Percentiles rank a stretch among this genome's conserved stretches.
These are phyloP conservation scores for Centruroides vittatus DNA, from an alignment of 1,140 invertebrate genomes.

Conservation along the genomic window DNA sequence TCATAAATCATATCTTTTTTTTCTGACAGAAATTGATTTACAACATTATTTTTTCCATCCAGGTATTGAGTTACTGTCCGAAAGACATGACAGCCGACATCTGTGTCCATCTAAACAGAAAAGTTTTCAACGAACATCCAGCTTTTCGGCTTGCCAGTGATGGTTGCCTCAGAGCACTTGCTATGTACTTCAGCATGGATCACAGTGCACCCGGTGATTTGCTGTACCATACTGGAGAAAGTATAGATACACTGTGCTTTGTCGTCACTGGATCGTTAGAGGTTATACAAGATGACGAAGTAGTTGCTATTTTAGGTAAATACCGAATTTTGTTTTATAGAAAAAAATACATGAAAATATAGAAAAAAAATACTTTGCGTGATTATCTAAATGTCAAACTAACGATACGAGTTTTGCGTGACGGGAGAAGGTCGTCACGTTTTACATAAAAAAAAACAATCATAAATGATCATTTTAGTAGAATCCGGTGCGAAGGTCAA, in stretches of 20 bases:
- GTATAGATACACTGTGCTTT: constrained; percentile 96
- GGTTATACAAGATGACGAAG: constrained; percentile 99
- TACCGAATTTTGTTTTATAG: not conserved
- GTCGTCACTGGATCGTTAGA: constrained; percentile 97
- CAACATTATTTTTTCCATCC: not conserved
- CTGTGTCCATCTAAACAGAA: constrained; percentile 90
- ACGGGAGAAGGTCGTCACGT: too few species aligned
- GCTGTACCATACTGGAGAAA: constrained; percentile 94
- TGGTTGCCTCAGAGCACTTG: constrained; percentile 91
- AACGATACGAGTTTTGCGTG: too few species aligned
- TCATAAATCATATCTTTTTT: too few species aligned
- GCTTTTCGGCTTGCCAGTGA: constrained; percentile 96
- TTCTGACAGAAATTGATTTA: too few species aligned
- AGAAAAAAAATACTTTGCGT: too few species aligned
- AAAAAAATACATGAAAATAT: too few species aligned
- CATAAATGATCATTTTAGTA: too few species aligned
- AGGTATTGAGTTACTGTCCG: constrained; percentile 93
- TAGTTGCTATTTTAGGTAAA: constrained; percentile 78
- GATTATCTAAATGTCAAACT: too few species aligned
- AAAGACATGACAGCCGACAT: constrained; percentile 99
- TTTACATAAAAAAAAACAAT: too few species aligned
- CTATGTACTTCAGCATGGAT: constrained; percentile 98
- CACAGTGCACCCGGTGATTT: constrained; percentile 91
- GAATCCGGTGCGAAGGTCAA: too few species aligned
- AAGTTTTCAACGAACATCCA: constrained; percentile 99